These are phyloP conservation scores for Drosophila phalerata DNA, from an alignment of 2,888 invertebrate genomes.

Conservation along the genomic window DNA sequence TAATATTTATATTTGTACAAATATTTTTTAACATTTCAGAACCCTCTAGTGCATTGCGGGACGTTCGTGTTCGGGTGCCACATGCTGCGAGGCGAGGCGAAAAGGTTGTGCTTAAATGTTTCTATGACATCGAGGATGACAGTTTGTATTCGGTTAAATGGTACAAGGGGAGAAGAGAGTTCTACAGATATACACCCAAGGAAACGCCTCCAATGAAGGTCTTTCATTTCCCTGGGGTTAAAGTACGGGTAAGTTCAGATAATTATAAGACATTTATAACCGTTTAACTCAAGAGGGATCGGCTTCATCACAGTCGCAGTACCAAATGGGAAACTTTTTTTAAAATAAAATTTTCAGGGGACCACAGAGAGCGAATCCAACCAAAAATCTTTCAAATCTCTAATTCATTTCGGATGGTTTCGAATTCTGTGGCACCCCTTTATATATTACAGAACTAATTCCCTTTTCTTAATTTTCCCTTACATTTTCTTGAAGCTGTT, in stretches of 20 bases:
- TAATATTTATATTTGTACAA: constrained; percentile 20
- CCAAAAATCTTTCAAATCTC: too few relatives aligned
- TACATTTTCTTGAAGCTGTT: too few relatives aligned
- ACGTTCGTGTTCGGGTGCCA: constrained; percentile 89
- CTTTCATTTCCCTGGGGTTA: constrained; percentile 90
- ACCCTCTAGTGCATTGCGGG: constrained; percentile 85
- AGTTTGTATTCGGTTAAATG: constrained; percentile 94
- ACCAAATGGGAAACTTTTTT: too few relatives aligned
- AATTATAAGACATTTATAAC: neutral
- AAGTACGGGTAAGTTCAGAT: constrained; percentile 90
- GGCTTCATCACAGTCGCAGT: too few relatives aligned
- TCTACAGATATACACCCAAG: constrained; percentile 92
- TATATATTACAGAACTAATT: too few relatives aligned
- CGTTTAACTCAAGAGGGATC: too few relatives aligned
- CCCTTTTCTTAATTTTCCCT: too few relatives aligned
- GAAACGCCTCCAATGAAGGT: constrained; percentile 90
- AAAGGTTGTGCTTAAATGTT: constrained; percentile 89
- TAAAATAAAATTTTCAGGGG: too few relatives aligned
- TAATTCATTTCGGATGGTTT: too few relatives aligned
- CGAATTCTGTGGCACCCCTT: too few relatives aligned
- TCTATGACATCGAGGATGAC: constrained; percentile 91
- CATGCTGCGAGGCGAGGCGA: constrained; percentile 89
- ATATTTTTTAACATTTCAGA: constrained; percentile 53
- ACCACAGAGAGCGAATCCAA: too few relatives aligned
- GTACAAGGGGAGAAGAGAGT: constrained; percentile 93